Base-by-base conservation (phyloP, 1,140 invertebrate genomes). In the Meteorus sp. region DNA sequence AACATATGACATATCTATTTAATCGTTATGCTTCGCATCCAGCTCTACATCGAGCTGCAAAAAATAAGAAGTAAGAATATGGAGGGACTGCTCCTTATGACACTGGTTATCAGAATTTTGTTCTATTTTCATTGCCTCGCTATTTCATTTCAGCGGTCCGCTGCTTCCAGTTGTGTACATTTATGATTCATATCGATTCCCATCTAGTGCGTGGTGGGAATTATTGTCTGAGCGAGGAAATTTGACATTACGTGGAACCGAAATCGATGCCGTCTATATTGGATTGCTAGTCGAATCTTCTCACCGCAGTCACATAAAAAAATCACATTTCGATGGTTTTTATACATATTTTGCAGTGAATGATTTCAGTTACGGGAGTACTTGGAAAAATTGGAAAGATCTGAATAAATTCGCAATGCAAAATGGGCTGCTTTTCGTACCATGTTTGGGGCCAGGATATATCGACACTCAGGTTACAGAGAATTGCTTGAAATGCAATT, bases 381-480 rank as follows among this genome's bases (percentile, higher is more conserved):
- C 85, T 6, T 86, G 84, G 84, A 86, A 86, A 68, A 85, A 86
- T 71, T 86, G 85, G 85, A 78, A 77, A 43, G 79, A 77, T 65
- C 67, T 86, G 8, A 79, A 80, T 52, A 82, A 83, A 35, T 85
- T 82, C 65, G 84, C 84, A 0, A 62, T 76, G 22, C 79, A 84
- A 44, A 84, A 84, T 61, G 77, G 79, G 43, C 73, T 86, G 56
- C 47, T 85, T 4, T 86, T 86, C 67, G 75, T 85, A 35, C 84
- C 85, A 2, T 84, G 83, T n/a, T 75, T 85, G 23, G 83, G 84
- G 3, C 85, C 85, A 5, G 85, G 85, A 35, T 86, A 85, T 65
- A 79, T 83, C 5, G 84, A 85, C 56, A 82, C 82, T 0, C 79
- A 81, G 68, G 82, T 84, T 9, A 4, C 4, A 29, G 4, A 5